Evolutionary conservation across 1,140 invertebrate genomes (phyloP).

Genomic region (Yoshiicerus persimilis): DNA sequence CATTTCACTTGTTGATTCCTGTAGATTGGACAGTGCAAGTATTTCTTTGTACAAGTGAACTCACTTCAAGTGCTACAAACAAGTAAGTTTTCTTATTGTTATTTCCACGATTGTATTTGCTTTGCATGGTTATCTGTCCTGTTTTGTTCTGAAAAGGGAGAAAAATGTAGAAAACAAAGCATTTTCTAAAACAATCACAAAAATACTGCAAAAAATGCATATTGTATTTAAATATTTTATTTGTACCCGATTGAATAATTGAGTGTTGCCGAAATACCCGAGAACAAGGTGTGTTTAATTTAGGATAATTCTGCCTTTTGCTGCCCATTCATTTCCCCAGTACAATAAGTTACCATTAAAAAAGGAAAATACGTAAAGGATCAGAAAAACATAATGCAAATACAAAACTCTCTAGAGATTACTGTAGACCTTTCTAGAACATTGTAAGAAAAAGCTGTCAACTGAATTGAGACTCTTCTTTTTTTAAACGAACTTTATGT

Average conservation of each 20-base stretch:
- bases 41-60: not conserved
- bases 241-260: too few species aligned
- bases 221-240: too few species aligned
- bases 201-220: too few species aligned
- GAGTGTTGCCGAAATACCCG: too few species aligned
- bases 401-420: not conserved
- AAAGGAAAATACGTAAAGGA: not conserved
- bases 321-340: not conserved
- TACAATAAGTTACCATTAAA: not conserved
- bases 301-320: not conserved
- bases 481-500: not conserved
- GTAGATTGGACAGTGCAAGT: not conserved
- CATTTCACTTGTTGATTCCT: conserved; percentile 1
- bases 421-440: not conserved
- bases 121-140: not conserved
- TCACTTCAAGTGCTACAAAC: not conserved
- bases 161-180: too few species aligned
- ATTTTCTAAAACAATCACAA: too few species aligned
- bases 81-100: not conserved
- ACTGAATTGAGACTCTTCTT: not conserved
- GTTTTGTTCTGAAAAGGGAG: too few species aligned
- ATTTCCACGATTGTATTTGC: not conserved
- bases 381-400: not conserved
- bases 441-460: not conserved
- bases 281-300: not conserved